These are phyloP conservation scores for Struthidea cinerea DNA, from an alignment of 2,113 vertebrate genomes.

Conservation along the genomic window DNA sequence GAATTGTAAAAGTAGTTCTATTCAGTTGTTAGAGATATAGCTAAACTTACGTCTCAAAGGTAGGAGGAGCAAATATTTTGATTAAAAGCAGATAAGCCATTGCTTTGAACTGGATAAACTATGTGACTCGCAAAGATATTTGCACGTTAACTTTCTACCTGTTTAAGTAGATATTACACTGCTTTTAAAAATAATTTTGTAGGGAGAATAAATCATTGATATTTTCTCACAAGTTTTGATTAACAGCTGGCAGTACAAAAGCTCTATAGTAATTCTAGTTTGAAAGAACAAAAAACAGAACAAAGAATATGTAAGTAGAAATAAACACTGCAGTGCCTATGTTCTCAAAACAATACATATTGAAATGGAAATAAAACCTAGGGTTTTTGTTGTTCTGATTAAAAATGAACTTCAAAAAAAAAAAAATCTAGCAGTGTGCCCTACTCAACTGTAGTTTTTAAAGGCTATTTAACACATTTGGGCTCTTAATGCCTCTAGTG, in stretches of 20 bases:
- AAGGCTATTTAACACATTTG: not conserved
- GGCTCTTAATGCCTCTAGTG: not conserved
- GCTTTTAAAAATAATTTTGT: not conserved
- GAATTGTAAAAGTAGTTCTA: not conserved
- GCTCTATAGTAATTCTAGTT: not conserved
- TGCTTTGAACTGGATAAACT: not conserved
- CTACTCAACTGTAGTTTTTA: not conserved
- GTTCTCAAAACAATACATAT: not conserved
- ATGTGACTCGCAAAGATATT: not conserved
- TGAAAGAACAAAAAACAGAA: not conserved
- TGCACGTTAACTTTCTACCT: not conserved
- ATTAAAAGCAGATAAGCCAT: not conserved
- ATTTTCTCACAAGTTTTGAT: not conserved
- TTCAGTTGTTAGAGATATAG: not conserved
- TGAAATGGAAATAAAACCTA: not conserved
- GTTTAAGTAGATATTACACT: not conserved
- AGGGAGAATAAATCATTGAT: not conserved
- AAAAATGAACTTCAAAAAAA: not conserved
- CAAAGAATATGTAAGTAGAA: not conserved
- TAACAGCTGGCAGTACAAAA: not conserved
- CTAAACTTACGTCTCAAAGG: not conserved
- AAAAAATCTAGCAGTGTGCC: not conserved
- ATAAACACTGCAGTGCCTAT: not conserved
- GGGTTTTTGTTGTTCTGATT: not conserved
- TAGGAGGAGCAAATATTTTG: not conserved